Base-by-base conservation (phyloP, 1,140 invertebrate genomes). In the Drosophila kepulauana region DNA sequence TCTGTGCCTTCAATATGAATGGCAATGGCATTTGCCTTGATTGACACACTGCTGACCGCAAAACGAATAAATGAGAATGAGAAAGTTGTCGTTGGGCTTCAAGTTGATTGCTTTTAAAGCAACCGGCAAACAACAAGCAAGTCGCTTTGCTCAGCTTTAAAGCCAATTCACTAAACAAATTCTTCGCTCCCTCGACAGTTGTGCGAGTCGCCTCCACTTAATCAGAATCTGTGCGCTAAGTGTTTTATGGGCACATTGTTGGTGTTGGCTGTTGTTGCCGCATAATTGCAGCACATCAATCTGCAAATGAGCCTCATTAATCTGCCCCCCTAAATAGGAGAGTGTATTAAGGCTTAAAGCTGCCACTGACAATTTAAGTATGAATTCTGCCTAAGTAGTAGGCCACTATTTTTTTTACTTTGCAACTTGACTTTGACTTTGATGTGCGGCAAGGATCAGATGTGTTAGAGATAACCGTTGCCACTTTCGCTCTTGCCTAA, bases 211-310 rank as follows among this genome's bases (percentile, higher is more conserved):
- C 65, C 54, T 20, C 8, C 85, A 79, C 75, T 90, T 85, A 76
- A 90, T 89, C 85, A 90, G 78, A 90, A 90, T 90, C 86, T 81
- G 72, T 71, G 81, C 81, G 86, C 72, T 89, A 81, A 89, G 86
- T 85, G 85, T 69, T 81, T 90, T 72, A 81, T 70, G 75, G 74
- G 65, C 57, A 25, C 43, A 43, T 70, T 80, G 76, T 66, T 69
- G 48, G 16, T 76, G 77, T 69, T 57, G 57, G 72, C 15, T 75
- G 45, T 35, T 65, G 72, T 49, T 79, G 78, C 49, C 64, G 67
- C 77, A 89, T 89, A 89, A 89, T 89, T 89, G 85, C 85, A 79
- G 76, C 81, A 81, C 85, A 89, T 89, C 85, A 89, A 89, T 89
- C 85, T 89, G 75, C 72, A 85, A 89, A 89, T 89, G 86, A 73